Evolutionary conservation across 1,140 invertebrate species (phyloP), one percentile per base, ranked within the genome.

Genomic region (Grapholita molesta): DNA sequence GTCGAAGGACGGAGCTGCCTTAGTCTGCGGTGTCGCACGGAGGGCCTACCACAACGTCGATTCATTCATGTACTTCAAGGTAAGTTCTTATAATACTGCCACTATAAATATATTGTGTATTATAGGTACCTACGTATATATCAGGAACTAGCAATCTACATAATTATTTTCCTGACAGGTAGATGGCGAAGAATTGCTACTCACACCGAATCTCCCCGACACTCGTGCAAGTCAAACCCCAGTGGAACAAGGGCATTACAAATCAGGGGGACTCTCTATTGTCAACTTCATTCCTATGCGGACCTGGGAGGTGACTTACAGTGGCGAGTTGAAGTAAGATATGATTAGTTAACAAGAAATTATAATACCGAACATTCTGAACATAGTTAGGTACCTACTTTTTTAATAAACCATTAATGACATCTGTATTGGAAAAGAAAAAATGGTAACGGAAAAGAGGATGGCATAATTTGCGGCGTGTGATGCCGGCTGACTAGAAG

Each of bases 221-320:
- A 95, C 95, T 0, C 87, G 90, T 11, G 82, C 95, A 6, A 85
- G 93, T 61, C 94, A 94, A 76, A 86, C 57, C 33, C 84, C 82
- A 4, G 88, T 80, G 24, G 89, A 93, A 68, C 82, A 90, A 11
- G 89, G 93, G n/a, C 80, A 86, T 30, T 96, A 93, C 82, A 92
- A 90, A 68, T 94, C 94, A 3, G 94, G 94, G 75, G 95, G 95
- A 12, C 86, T 95, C 7, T 79, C 78, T 15, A 81, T 95, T 7
- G 84, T 86, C 73, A 92, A 93, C n/a, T 74, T 94, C 7, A 91
- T 93, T 71, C 93, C 94, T 8, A 95, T 96, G 95, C 92, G 93
- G 67, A 92, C 90, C 71, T 96, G 95, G 95, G 93, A 88, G 74
- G 73, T 96, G 4, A 73, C 78, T 23, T 96, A 94, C 78, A 88